Conservation (phyloP, 2,888 invertebrate genomes). For the Drosophila testacea region DNA sequence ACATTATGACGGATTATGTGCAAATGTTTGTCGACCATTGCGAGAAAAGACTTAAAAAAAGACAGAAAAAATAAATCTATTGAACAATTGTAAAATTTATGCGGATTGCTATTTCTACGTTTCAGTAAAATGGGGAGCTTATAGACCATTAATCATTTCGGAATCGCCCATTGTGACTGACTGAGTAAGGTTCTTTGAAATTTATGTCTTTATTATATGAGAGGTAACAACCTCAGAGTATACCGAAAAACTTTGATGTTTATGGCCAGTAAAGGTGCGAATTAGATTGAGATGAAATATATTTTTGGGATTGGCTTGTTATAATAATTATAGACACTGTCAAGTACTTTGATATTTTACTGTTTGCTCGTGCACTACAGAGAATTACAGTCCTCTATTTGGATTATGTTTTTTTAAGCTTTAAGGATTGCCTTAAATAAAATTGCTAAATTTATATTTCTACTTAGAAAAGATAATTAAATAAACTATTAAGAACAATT, state of each 20-base stretch:
- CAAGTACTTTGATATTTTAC: too few species aligned
- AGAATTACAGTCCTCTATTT: too few species aligned
- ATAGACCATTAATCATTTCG: constrained; percentile 55
- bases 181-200: constrained; percentile 22
- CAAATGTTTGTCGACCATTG: constrained; percentile 60
- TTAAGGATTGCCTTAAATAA: too few species aligned
- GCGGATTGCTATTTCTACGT: constrained; percentile 34
- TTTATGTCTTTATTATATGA: constrained; percentile 50
- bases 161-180: constrained; percentile 26
- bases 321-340: background rate
- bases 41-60: constrained; percentile 3
- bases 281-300: constrained; percentile 11
- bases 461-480: too few species aligned
- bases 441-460: too few species aligned
- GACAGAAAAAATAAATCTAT: constrained; percentile 38
- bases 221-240: constrained; percentile 15
- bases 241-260: constrained; percentile 1
- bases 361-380: too few species aligned
- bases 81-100: constrained; percentile 62
- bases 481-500: too few species aligned
- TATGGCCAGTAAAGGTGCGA: constrained; percentile 5
- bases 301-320: background rate
- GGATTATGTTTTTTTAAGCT: too few species aligned
- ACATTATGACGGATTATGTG: constrained; percentile 79
- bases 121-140: constrained; percentile 17